Evolutionary conservation across 92 coral and sea anemone genomes (phyloP), one percentile per base, ranked within the genome.

Genomic region (Epizoanthus stellaris): DNA sequence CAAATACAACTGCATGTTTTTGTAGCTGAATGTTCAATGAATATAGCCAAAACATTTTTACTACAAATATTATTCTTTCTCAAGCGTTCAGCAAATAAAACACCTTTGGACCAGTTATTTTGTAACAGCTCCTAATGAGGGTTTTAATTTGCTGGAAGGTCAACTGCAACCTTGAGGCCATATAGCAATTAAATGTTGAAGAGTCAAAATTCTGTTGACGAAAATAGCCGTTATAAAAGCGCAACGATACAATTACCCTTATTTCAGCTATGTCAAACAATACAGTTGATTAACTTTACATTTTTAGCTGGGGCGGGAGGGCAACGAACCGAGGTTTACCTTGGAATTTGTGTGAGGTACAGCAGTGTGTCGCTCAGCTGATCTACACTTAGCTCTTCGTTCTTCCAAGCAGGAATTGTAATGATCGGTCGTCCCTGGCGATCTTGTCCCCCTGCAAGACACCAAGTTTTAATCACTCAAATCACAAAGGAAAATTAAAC

Each of bases 371-470:
- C 94, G 72, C 93, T 87, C 25, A 97, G 93, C 77, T 88, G 94
- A 17, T 87, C 93, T 1, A 86, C 77, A 82, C 88, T 88, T 15
- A 90, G 59, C 40, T 94, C 94, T 69, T 92, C 98, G 79, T 85
- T 87, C 80, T 90, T 92, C 80, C 94, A 91, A 54, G 91, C 93
- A 9, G 95, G 92, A 63, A 97, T 88, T 0, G 95, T 84, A 58
- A 97, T 90, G 69, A 97, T 85, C 34, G 94, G 88, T 73, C 98
- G 88, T 53, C 98, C 97, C 70, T 95, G 92, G 38, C 96, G 93
- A 86, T 97, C 98, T 36, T 77, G 85, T 21, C 96, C 93, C 66
- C 98, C 99, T 97, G 82, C 81, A 61, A 70, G 72, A 58, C 11
- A 49, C 12, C 30, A 49, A 39, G 49, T 0, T 16, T 34, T 19